Percentiles rank a stretch among this genome's conserved stretches.
phyloP scores from a whole-genome alignment of 2,113 vertebrate species.

The Apistogramma diplotaenia region DNA sequence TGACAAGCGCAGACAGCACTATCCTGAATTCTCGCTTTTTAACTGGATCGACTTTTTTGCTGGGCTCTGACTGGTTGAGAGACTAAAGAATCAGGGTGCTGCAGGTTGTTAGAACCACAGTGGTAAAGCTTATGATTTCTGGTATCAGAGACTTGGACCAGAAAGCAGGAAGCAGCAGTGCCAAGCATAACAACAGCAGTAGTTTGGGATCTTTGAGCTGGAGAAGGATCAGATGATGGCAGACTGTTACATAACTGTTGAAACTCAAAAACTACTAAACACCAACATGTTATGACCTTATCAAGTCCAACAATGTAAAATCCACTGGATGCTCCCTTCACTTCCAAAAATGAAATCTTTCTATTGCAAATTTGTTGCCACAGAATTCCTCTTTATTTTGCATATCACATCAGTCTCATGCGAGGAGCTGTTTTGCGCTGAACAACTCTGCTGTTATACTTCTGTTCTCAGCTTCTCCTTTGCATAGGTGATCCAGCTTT shows the following conservation, averaged over 20 bases:
- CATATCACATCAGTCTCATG: background rate
- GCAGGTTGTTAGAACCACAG: constrained; percentile 5
- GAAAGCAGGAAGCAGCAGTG: background rate
- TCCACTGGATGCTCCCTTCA: background rate
- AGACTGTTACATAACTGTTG: background rate
- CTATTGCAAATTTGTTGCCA: background rate
- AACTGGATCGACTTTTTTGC: background rate
- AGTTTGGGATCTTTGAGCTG: background rate
- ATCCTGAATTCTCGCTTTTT: background rate
- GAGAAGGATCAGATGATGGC: background rate
- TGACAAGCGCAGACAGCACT: background rate
- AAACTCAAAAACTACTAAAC: background rate
- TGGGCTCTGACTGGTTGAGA: background rate
- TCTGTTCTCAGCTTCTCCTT: background rate
- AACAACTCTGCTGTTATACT: background rate
- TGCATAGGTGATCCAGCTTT: too few relatives aligned
- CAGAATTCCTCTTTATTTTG: background rate
- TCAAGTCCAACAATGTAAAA: background rate
- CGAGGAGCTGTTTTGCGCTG: background rate
- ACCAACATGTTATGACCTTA: background rate
- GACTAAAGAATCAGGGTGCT: constrained; percentile 4
- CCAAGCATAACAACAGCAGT: background rate
- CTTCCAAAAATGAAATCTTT: background rate
- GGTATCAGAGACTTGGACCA: background rate
- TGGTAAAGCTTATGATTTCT: background rate